These are phyloP conservation scores for Arizona elegans DNA, from an alignment of 2,113 vertebrate species.

Conservation along the genomic window DNA sequence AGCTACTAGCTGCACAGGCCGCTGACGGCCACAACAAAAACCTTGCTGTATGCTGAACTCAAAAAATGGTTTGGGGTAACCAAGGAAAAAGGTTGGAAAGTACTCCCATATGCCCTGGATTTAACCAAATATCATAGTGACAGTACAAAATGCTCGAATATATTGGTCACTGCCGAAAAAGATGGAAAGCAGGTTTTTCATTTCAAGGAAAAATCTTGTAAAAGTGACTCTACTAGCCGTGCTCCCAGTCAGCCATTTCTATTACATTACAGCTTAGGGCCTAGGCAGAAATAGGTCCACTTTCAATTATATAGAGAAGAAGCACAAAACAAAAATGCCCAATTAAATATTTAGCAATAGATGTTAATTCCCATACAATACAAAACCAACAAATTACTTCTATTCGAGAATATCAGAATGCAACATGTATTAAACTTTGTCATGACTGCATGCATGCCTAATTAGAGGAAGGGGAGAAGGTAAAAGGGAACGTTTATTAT, in stretches of 20 bases:
- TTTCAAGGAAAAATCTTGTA: not conserved
- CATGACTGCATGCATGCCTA: not conserved
- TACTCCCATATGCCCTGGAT: not conserved
- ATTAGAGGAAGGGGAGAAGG: conserved; percentile 2
- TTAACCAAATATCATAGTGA: not conserved
- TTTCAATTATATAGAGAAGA: not conserved
- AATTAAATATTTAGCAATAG: not conserved
- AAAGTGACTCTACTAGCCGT: not conserved
- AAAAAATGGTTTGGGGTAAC: not conserved
- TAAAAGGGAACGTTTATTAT: conserved; percentile 37
- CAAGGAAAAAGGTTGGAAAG: not conserved
- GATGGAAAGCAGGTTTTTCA: not conserved
- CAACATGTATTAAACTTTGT: conserved; percentile 1
- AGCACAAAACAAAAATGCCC: not conserved
- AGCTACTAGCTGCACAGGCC: no score
- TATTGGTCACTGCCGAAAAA: not conserved
- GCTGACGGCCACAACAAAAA: no score
- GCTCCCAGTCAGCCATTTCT: not conserved
- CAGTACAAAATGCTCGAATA: not conserved
- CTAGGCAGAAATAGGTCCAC: conserved; percentile 25
- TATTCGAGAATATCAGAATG: conserved; percentile 16
- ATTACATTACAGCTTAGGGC: not conserved
- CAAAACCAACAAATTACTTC: not conserved
- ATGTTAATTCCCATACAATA: not conserved
- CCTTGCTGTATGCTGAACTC: not conserved